Evolutionary conservation across 2,113 vertebrate species (phyloP).

Genomic region (Microtus pennsylvanicus): DNA sequence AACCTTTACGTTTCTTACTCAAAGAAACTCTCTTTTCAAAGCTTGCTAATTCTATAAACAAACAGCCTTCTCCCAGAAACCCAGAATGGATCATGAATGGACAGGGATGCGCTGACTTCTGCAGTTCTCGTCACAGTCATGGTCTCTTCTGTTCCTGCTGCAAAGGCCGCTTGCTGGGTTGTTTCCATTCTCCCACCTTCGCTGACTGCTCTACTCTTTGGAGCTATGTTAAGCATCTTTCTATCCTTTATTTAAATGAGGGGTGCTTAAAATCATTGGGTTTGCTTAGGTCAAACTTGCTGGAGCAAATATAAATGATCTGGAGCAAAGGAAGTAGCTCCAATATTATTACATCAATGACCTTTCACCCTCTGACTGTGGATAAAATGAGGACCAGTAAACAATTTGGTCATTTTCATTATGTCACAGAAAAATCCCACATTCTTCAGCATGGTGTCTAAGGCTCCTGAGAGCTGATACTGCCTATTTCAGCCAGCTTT

Average conservation of each 20-base stretch:
- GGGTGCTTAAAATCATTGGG: background rate
- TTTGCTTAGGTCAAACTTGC: background rate
- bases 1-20: too few relatives aligned
- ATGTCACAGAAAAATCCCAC: background rate
- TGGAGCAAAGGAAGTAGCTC: background rate
- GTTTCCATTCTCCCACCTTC: background rate
- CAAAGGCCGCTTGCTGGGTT: background rate
- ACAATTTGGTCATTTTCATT: slow-evolving; percentile 17
- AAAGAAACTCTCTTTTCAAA: too few relatives aligned
- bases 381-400: background rate
- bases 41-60: too few relatives aligned
- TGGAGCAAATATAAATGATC: background rate
- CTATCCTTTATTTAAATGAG: background rate
- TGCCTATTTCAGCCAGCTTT: background rate
- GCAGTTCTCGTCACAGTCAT: too few relatives aligned
- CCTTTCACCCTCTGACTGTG: background rate
- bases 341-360: background rate
- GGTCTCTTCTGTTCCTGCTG: too few relatives aligned
- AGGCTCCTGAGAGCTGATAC: background rate
- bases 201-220: background rate
- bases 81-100: too few relatives aligned
- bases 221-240: background rate
- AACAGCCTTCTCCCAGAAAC: too few relatives aligned
- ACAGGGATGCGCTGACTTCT: too few relatives aligned
- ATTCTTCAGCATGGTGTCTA: background rate